Evolutionary conservation across 2,888 invertebrate genomes (phyloP).

Genomic region (Tyria jacobaeae): DNA sequence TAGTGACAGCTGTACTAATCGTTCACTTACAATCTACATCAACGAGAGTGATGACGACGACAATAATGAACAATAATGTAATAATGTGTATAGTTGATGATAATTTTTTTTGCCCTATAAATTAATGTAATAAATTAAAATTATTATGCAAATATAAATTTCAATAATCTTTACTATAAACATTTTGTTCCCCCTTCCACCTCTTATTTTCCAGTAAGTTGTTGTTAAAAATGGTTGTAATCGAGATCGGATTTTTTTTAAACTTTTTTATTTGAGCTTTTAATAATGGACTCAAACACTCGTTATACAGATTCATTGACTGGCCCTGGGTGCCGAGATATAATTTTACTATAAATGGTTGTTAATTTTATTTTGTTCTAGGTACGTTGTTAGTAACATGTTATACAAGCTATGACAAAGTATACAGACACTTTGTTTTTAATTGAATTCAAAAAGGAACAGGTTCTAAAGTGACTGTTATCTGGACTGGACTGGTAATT

Average conservation of each 20-base stretch:
- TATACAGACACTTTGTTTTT: too few species aligned
- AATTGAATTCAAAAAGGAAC: too few species aligned
- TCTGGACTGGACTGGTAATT: too few species aligned
- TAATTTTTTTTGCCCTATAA: neutral
- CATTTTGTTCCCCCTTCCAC: too few species aligned
- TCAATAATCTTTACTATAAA: neutral
- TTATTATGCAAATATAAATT: neutral
- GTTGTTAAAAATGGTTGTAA: neutral
- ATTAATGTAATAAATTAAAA: neutral
- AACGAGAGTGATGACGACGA: neutral
- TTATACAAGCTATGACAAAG: too few species aligned
- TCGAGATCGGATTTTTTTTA: neutral
- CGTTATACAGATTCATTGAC: neutral
- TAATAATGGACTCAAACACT: neutral
- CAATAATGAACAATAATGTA: neutral
- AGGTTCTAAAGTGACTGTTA: too few species aligned
- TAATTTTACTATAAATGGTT: too few species aligned
- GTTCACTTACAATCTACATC: neutral
- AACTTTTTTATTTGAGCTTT: neutral
- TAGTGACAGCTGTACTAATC: neutral
- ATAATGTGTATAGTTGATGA: neutral
- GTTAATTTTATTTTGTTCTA: too few species aligned
- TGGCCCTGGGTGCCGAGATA: neutral
- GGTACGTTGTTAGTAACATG: too few species aligned
- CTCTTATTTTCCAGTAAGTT: neutral